These are phyloP conservation scores for Platysternon megacephalum DNA, from an alignment of 2,113 vertebrate species.

Conservation along the genomic window DNA sequence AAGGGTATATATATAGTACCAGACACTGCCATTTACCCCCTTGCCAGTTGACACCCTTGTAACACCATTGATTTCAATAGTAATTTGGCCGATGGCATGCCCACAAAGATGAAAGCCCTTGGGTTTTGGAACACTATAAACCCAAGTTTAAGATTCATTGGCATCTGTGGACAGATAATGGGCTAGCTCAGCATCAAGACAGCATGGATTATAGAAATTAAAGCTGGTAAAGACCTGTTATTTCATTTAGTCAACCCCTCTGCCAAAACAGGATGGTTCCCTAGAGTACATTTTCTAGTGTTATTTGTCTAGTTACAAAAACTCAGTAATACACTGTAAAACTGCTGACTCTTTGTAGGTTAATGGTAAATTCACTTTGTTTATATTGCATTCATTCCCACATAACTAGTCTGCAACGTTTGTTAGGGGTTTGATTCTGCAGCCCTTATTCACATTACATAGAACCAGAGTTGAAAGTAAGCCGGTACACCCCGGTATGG, in stretches of 20 bases:
- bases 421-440: neutral
- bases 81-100: neutral
- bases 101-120: neutral
- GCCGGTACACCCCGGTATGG: too few species aligned
- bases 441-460: neutral
- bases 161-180: slow-evolving; percentile 5
- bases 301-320: neutral
- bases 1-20: neutral
- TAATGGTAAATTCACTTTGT: neutral
- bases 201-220: neutral
- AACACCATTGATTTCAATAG: neutral
- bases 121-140: neutral
- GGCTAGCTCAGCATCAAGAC: neutral
- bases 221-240: neutral
- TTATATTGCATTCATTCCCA: neutral
- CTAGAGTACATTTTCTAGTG: neutral
- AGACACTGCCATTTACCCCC: neutral
- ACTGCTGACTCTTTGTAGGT: neutral
- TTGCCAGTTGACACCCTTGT: neutral
- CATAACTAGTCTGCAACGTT: neutral
- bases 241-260: neutral
- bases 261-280: neutral
- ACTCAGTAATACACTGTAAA: neutral
- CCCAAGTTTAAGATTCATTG: neutral
- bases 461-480: too few species aligned